Percentiles rank a stretch among this genome's conserved stretches.
These are phyloP conservation scores for Leucozona laternaria DNA, from an alignment of 2,888 invertebrate genomes.

Conservation along the genomic window DNA sequence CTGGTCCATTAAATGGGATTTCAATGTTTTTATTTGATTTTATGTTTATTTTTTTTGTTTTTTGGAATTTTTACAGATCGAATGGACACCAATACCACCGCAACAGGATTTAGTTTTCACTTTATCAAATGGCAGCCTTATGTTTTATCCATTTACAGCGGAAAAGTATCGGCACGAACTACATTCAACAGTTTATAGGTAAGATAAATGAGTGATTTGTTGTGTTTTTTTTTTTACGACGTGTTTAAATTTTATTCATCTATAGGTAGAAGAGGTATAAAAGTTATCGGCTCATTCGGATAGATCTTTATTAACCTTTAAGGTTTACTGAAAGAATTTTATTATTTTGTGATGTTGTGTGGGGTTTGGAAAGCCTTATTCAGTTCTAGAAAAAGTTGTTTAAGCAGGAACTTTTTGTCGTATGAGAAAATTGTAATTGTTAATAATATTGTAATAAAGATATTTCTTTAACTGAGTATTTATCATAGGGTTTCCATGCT, in stretches of 20 bases:
- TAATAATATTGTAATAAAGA: no score
- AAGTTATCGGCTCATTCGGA: not conserved
- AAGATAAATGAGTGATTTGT: conserved; percentile 77
- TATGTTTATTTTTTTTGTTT: not conserved
- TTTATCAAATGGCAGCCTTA: conserved; percentile 92
- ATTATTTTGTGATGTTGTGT: not conserved
- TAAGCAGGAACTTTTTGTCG: no score
- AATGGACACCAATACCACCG: conserved; percentile 90
- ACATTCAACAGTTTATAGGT: conserved; percentile 93
- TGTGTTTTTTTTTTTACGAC: not conserved
- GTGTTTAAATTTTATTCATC: conserved; percentile 11
- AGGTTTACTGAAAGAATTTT: no score
- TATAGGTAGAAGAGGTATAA: not conserved
- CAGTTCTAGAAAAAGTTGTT: not conserved
- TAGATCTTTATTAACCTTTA: not conserved
- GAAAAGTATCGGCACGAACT: conserved; percentile 92
- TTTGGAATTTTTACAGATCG: conserved; percentile 87
- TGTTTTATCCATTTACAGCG: conserved; percentile 92
- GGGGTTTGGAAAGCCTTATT: not conserved
- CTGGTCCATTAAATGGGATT: conserved; percentile 39
- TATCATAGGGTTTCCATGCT: no score
- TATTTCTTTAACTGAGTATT: no score
- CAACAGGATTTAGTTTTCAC: conserved; percentile 90
- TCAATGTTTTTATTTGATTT: conserved; percentile 25
- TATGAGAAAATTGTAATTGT: no score